These are phyloP conservation scores for Dermatemys mawii DNA, from an alignment of 2,113 vertebrate species.

Conservation along the genomic window DNA sequence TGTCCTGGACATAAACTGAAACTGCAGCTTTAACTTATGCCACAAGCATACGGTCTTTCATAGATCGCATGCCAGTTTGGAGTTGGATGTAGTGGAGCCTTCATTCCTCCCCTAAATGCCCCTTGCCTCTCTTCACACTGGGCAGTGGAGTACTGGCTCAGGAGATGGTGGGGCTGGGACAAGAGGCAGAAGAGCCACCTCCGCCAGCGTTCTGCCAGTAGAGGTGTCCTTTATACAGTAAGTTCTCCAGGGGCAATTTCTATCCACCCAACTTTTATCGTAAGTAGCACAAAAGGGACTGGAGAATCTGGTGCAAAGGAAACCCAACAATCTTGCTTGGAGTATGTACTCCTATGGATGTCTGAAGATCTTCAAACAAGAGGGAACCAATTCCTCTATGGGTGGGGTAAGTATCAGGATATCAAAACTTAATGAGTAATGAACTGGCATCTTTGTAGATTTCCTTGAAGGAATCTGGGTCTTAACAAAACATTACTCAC, in stretches of 20 bases:
- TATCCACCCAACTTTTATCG: not conserved
- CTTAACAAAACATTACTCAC: not conserved
- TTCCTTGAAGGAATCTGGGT: not conserved
- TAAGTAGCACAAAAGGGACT: not conserved
- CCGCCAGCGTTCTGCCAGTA: not conserved
- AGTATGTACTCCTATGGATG: not conserved
- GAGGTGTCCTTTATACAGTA: not conserved
- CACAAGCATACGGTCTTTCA: not conserved
- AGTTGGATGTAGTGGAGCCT: not conserved
- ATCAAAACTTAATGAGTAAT: not conserved
- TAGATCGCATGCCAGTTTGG: not conserved
- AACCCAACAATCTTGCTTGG: not conserved
- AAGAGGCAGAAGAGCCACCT: not conserved
- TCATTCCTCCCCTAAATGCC: not conserved
- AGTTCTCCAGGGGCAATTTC: not conserved
- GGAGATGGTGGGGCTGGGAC: not conserved
- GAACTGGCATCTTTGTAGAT: not conserved
- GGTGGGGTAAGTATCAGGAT: not conserved
- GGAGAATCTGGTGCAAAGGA: not conserved
- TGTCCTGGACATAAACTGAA: not conserved
- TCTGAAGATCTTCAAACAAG: not conserved
- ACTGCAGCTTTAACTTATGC: not conserved
- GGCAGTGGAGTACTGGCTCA: not conserved
- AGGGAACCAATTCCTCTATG: not conserved
- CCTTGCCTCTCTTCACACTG: not conserved